Percentiles rank a stretch among this genome's conserved stretches.
phyloP scores from a whole-genome alignment of 2,113 vertebrate species.

The Carassius carassius region DNA sequence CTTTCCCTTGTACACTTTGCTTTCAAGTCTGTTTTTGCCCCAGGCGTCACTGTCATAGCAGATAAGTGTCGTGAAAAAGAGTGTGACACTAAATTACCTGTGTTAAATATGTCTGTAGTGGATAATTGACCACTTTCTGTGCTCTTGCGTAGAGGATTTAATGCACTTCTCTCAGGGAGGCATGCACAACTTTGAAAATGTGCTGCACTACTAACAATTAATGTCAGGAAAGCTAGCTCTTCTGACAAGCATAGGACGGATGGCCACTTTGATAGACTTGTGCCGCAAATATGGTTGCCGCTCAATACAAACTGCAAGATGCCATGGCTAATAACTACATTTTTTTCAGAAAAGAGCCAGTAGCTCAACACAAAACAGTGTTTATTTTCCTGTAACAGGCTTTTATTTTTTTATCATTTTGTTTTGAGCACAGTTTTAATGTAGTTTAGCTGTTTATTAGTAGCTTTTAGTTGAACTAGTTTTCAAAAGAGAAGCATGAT shows the following conservation, averaged over 20 bases:
- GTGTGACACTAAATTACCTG: slow-evolving; percentile 39
- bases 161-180: background rate
- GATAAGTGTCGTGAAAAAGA: slow-evolving; percentile 41
- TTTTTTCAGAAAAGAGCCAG: background rate
- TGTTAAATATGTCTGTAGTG: slow-evolving; percentile 48
- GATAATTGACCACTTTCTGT: slow-evolving; percentile 53
- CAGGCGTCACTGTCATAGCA: slow-evolving; percentile 26
- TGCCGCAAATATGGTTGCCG: background rate
- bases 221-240: background rate
- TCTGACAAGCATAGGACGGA: background rate
- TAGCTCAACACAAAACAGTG: background rate
- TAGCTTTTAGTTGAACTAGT: background rate
- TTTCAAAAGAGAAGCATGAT: background rate
- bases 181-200: slow-evolving; percentile 31
- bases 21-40: slow-evolving; percentile 52
- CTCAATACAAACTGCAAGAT: background rate
- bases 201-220: slow-evolving; percentile 15
- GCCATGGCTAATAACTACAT: background rate
- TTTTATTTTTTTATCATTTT: background rate
- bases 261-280: background rate
- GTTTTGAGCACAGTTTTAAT: background rate
- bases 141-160: slow-evolving; percentile 13
- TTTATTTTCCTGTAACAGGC: background rate
- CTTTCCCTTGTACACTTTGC: background rate
- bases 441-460: background rate